Evolutionary conservation across 2,797 vertebrate genomes (phyloP), one percentile per base, ranked within the genome.

Genomic region (Coccyzus lansbergi): DNA sequence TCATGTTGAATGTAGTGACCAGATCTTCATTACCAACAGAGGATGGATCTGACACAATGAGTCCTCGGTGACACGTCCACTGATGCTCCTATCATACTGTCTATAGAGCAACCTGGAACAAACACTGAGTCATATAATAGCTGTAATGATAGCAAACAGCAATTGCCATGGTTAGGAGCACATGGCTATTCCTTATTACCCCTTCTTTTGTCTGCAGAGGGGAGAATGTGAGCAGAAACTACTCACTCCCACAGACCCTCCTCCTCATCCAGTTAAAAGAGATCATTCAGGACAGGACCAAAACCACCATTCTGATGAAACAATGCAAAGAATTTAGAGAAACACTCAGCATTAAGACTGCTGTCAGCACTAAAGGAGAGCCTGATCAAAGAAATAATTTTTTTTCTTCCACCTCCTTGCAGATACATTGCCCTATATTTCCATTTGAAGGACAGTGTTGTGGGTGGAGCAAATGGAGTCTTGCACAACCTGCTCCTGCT

Each of bases 141-240:
- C 31, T 63, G 17, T 31, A 53, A 52, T 3, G 28, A 86, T 3
- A 70, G 59, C 55, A 69, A 69, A 48, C 21, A 59, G 69, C 60
- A 59, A 40, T 28, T 29, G 4, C 67, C 40, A 52, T 46, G 63
- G 7, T 18, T 75, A 34, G 40, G 68, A 80, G 52, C 4, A 1
- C 13, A 20, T 3, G 20, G 26, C 13, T 78, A 7, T 18, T 64
- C 44, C 56, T 59, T 46, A 2, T 33, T 85, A 60, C 29, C 12
- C 0, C 0, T 33, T 18, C 36, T 56, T 89, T 59, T 34, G n/a
- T 24, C 44, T 49, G 7, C 2, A 0, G 31, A 48, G 28, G 53
- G 42, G 15, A 46, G 20, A 65, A 31, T 4, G 29, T 15, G 8
- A 26, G 15, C 51, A 26, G n/a, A 48, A 71, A 34, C n/a, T 55